Base-by-base conservation (phyloP, 2,888 invertebrate genomes). In the Ligdia adustata region DNA sequence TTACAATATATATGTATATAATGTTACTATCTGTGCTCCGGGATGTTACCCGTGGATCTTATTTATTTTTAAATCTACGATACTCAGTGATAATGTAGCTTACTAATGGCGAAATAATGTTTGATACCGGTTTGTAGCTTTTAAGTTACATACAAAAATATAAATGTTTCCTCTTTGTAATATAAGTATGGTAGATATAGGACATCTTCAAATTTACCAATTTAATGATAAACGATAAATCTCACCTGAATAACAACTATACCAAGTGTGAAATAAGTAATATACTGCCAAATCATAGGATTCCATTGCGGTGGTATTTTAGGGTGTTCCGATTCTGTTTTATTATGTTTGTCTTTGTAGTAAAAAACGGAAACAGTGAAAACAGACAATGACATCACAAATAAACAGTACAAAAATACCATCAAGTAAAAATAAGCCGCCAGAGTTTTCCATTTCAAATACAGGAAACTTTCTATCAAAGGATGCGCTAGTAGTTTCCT, bases 401-500 rank as follows among this genome's bases (percentile, higher is more conserved):
- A 39, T 0, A 27, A 15, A 7, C 9, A 9, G 6, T 45, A 33
- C 0, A 45, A 11, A 6, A 39, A 33, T 5, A 45, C 14, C 18
- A 45, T 14, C 4, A 27, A 3, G 2, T 22, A 32, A n/a, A 39
- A 45, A 16, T 34, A 46, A 2, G 11, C 20, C 2, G 26, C 12
- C 1, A 33, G 66, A 20, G 81, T 82, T 31, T 76, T 79, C 91
- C 91, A 91, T 68, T 91, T 91, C 1, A 91, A 62, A 55, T 76
- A 80, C 0, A 91, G 66, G 57, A 91, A 92, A 46, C 90, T 90
- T 65, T 91, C 90, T 1, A 91, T 69, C 13, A 91, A 60, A 0
- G 91, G 91, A 65, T 92, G 91, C 0, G 90, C 73, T 0, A 92
- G 72, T 2, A 91, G 60, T 13, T 72, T 74, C 9, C 76, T 79